These are phyloP conservation scores for Chaetodon trifascialis DNA, from an alignment of 2,113 vertebrate genomes.

Conservation along the genomic window DNA sequence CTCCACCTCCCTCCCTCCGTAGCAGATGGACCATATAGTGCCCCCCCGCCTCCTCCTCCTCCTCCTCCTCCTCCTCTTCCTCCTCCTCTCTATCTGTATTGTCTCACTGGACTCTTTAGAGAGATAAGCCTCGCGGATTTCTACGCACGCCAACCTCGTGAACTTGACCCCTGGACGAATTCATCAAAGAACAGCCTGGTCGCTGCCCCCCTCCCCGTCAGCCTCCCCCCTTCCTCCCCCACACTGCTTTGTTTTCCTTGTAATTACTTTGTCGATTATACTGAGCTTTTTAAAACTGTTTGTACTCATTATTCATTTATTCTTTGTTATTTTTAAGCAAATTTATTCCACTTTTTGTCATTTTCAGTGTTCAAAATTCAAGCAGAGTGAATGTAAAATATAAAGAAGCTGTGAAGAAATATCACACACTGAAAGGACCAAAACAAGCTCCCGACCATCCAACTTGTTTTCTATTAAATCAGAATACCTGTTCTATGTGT, in stretches of 20 bases:
- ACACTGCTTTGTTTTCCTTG: constrained; percentile 9
- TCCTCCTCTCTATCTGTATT: constrained; percentile 24
- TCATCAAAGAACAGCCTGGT: constrained; percentile 61
- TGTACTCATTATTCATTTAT: neutral
- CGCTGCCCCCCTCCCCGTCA: neutral
- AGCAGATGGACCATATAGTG: constrained; percentile 61
- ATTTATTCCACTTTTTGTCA: no score
- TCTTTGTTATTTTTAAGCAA: neutral
- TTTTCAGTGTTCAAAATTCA: no score
- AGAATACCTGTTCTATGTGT: no score
- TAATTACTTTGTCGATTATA: neutral
- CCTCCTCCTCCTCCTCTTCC: constrained; percentile 1
- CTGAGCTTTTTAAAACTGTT: neutral
- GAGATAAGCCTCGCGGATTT: constrained; percentile 69
- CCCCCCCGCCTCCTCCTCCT: constrained; percentile 1
- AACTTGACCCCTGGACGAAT: constrained; percentile 73
- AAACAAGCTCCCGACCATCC: no score
- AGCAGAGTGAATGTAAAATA: no score
- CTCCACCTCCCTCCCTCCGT: neutral
- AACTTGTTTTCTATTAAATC: no score
- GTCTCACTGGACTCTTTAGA: constrained; percentile 60
- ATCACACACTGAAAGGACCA: no score
- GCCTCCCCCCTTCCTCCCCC: neutral
- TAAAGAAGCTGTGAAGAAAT: no score
- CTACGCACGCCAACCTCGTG: constrained; percentile 70